A percentile compares a stretch with the other conserved stretches of the same genome.
Evolutionary conservation across 1,140 invertebrate species (phyloP).

Genomic region (Drosophila kohkoa): DNA sequence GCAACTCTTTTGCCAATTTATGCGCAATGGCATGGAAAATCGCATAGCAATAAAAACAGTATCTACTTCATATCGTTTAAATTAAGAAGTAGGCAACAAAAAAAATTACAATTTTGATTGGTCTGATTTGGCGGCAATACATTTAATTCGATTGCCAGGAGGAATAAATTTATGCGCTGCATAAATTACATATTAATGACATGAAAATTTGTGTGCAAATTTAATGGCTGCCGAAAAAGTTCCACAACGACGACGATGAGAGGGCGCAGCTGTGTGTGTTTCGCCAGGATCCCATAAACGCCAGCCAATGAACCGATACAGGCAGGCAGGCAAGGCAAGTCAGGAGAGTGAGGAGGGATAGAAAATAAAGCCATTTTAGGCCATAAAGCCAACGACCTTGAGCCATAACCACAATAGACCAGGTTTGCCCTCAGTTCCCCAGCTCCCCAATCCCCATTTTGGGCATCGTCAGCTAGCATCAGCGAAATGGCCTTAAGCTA

Average conservation of each 20-base stretch:
- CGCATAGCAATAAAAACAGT: conserved; percentile 21
- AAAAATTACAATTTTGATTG: conserved; percentile 28
- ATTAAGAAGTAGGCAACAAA: conserved; percentile 1
- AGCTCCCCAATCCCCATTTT: neutral
- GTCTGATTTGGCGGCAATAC: conserved; percentile 23
- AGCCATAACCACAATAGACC: conserved; percentile 1
- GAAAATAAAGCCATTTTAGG: conserved; percentile 21
- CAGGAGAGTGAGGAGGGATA: neutral
- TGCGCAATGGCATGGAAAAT: conserved; percentile 8
- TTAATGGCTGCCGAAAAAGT: conserved; percentile 45
- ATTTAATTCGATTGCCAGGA: conserved; percentile 21
- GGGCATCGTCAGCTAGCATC: neutral
- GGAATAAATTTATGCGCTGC: conserved; percentile 51
- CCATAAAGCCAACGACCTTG: conserved; percentile 68
- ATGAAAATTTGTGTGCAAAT: conserved; percentile 58
- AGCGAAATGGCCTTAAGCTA: conserved; percentile 28
- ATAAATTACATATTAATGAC: conserved; percentile 71
- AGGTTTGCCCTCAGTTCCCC: neutral
- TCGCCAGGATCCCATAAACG: conserved; percentile 26
- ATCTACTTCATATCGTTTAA: conserved; percentile 8
- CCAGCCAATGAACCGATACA: conserved; percentile 59
- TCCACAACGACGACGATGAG: neutral
- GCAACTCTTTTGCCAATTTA: conserved; percentile 7
- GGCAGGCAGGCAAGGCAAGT: no score
- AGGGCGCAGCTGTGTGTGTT: conserved; percentile 46